phyloP scores from a whole-genome alignment of 1,140 invertebrate genomes.

The Drosophila pruinosa region DNA sequence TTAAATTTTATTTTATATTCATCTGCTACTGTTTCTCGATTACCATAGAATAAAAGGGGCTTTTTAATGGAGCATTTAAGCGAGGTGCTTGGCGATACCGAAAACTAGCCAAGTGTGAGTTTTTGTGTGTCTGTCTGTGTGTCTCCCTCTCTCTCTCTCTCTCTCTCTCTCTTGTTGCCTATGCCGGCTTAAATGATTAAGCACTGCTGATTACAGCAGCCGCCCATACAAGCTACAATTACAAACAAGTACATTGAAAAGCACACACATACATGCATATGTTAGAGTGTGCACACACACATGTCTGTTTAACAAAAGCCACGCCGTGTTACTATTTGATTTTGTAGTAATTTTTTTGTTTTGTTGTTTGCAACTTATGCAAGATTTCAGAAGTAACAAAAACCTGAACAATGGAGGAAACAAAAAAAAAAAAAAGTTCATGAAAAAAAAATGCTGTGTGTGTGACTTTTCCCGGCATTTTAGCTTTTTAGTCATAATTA shows the following conservation, averaged over 20 bases:
- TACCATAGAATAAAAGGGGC: not conserved
- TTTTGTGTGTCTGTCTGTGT: too few species aligned
- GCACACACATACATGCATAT: not conserved
- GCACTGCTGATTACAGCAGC: slow-evolving; percentile 28
- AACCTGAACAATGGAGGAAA: slow-evolving; percentile 32
- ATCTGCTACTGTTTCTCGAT: too few species aligned
- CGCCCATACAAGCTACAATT: slow-evolving; percentile 23
- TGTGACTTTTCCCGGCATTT: slow-evolving; percentile 44
- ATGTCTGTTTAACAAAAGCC: not conserved
- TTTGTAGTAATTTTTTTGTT: slow-evolving; percentile 12
- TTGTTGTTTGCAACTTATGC: slow-evolving; percentile 26
- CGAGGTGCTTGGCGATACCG: not conserved
- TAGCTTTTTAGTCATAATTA: slow-evolving; percentile 34
- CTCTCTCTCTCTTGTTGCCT: not conserved
- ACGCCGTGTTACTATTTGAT: slow-evolving; percentile 20
- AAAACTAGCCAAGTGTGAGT: not conserved
- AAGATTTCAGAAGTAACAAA: slow-evolving; percentile 47
- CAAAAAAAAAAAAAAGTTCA: not conserved
- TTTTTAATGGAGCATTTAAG: not conserved
- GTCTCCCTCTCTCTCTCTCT: not conserved
- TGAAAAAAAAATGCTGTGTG: slow-evolving; percentile 42
- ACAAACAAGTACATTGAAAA: slow-evolving; percentile 19
- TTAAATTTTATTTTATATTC: too few species aligned
- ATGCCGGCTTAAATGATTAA: slow-evolving; percentile 35
- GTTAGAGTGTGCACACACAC: not conserved